Evolutionary conservation across 53 echinoderm and acorn worm species (phyloP).

Genomic region (Actinopyga echinites): DNA sequence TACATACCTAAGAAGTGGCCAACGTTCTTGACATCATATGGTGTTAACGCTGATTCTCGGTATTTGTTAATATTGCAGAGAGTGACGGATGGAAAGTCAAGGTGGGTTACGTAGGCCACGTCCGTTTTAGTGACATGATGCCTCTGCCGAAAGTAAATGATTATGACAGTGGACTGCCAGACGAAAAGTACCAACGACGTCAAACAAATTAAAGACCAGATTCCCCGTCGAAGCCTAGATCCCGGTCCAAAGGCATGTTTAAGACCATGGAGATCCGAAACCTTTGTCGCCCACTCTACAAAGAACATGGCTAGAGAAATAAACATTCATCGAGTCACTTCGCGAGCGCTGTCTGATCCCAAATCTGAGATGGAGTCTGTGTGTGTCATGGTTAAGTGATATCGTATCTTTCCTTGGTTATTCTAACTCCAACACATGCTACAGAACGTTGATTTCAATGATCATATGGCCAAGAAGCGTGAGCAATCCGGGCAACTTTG

Average conservation of each 20-base stretch:
- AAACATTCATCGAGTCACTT: too few relatives aligned
- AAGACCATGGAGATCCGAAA: conserved; percentile 75
- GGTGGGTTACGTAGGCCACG: not conserved
- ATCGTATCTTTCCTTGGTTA: too few relatives aligned
- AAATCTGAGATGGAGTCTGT: too few relatives aligned
- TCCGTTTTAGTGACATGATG: conserved; percentile 25
- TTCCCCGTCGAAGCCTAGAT: conserved; percentile 45
- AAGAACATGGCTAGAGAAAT: conserved; percentile 13
- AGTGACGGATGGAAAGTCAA: conserved; percentile 20
- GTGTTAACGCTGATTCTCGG: conserved; percentile 56
- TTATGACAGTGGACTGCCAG: conserved; percentile 26
- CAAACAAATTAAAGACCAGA: conserved; percentile 62
- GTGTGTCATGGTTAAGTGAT: too few relatives aligned
- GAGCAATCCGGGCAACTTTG: too few relatives aligned
- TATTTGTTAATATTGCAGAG: conserved; percentile 44
- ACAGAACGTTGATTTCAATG: too few relatives aligned
- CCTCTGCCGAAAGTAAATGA: conserved; percentile 33
- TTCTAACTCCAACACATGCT: too few relatives aligned
- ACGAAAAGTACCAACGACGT: conserved; percentile 48
- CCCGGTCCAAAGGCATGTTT: conserved; percentile 67
- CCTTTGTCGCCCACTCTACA: conserved; percentile 55
- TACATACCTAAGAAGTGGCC: conserved; percentile 71
- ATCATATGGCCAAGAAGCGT: too few relatives aligned
- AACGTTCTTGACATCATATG: conserved; percentile 59
- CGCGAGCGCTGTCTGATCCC: too few relatives aligned